Evolutionary conservation across 2,888 invertebrate genomes (phyloP).

Genomic region (Tiphia femorata): DNA sequence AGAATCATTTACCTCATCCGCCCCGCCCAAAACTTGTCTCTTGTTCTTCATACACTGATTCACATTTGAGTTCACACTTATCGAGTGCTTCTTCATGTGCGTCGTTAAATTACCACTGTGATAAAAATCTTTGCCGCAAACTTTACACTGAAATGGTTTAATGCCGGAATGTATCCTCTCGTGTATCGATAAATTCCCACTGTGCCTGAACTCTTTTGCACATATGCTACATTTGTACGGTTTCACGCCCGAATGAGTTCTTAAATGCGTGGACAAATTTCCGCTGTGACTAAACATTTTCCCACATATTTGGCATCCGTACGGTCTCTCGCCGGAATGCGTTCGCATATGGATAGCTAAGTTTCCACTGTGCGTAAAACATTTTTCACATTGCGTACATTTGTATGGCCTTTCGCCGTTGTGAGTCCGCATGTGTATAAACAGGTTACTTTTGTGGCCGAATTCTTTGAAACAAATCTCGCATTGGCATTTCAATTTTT

Average conservation of each 20-base stretch:
- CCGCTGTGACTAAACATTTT: slow-evolving; percentile 68
- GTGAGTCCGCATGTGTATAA: slow-evolving; percentile 67
- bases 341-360: slow-evolving; percentile 67
- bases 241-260: slow-evolving; percentile 65
- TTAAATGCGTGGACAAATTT: slow-evolving; percentile 64
- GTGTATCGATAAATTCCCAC: slow-evolving; percentile 66
- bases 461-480: slow-evolving; percentile 67
- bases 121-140: slow-evolving; percentile 66
- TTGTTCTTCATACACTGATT: slow-evolving; percentile 46
- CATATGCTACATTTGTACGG: slow-evolving; percentile 66
- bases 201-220: slow-evolving; percentile 65
- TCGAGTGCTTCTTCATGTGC: slow-evolving; percentile 66
- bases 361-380: slow-evolving; percentile 67
- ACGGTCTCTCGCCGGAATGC: slow-evolving; percentile 66
- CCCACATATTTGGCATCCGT: slow-evolving; percentile 65
- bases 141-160: slow-evolving; percentile 67
- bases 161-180: slow-evolving; percentile 67
- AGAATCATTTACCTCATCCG: slow-evolving; percentile 25
- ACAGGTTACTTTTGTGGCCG: slow-evolving; percentile 66
- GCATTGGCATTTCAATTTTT: slow-evolving; percentile 64
- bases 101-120: slow-evolving; percentile 67
- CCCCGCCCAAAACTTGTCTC: slow-evolving; percentile 28
- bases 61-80: slow-evolving; percentile 36
- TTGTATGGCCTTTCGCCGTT: slow-evolving; percentile 67
- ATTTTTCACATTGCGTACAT: slow-evolving; percentile 65